Evolutionary conservation across 2,797 vertebrate genomes (phyloP).

Genomic region (Austrolebias charrua): DNA sequence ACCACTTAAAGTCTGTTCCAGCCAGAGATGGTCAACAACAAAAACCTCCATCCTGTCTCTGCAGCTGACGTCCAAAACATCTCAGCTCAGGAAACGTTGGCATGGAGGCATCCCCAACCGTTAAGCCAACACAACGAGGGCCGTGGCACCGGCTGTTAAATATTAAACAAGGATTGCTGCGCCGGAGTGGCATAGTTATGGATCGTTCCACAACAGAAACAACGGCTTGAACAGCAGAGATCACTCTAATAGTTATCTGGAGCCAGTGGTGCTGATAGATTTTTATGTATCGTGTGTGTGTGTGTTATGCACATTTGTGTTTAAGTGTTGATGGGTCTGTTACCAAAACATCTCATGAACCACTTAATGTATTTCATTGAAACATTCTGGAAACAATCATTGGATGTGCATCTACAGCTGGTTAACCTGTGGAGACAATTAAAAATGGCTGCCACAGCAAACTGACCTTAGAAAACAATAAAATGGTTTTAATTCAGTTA

Average conservation of each 20-base stretch:
- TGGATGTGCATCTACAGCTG: too few species aligned
- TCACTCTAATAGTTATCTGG: slow-evolving; percentile 5
- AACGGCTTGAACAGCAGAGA: background rate
- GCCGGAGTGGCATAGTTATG: background rate
- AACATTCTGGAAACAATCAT: too few species aligned
- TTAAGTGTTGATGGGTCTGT: too few species aligned
- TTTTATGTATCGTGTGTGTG: background rate
- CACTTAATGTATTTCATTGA: too few species aligned
- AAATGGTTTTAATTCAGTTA: too few species aligned
- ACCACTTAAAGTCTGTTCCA: slow-evolving; percentile 68
- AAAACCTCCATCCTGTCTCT: slow-evolving; percentile 41
- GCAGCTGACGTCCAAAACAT: slow-evolving; percentile 26
- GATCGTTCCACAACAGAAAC: background rate
- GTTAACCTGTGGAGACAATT: too few species aligned
- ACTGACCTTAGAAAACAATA: too few species aligned
- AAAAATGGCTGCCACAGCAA: too few species aligned
- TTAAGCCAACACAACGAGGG: background rate
- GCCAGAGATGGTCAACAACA: slow-evolving; percentile 36
- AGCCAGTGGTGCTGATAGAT: background rate
- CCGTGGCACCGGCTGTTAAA: background rate
- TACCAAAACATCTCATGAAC: too few species aligned
- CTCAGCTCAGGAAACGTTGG: slow-evolving; percentile 27
- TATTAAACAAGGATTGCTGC: background rate
- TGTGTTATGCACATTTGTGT: too few species aligned
- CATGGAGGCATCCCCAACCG: background rate